A percentile compares a stretch with the other conserved stretches of the same genome.
Evolutionary conservation across 2,888 invertebrate species (phyloP).

Genomic region (Apodemia duryi): DNA sequence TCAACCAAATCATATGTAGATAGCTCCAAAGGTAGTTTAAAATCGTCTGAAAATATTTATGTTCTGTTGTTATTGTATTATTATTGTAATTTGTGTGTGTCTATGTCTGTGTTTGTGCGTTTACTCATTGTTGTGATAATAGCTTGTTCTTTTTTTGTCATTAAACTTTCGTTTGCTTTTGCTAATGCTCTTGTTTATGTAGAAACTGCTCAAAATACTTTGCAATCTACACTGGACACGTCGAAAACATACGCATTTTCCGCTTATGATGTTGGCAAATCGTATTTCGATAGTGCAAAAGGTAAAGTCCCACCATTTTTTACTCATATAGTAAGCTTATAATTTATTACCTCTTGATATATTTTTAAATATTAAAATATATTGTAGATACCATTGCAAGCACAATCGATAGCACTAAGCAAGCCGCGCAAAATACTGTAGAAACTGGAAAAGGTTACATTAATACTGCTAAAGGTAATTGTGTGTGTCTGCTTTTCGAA

Average conservation of each 20-base stretch:
- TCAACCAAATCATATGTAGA: conserved; percentile 51
- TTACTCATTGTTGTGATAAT: neutral
- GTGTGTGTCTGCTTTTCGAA: neutral
- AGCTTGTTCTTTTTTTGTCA: conserved; percentile 31
- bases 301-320: conserved; percentile 32
- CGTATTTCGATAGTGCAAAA: conserved; percentile 53
- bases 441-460: conserved; percentile 55
- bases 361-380: conserved; percentile 29
- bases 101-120: neutral
- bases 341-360: conserved; percentile 21
- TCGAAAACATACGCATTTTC: conserved; percentile 49
- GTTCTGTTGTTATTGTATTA: conserved; percentile 25
- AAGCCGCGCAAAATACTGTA: conserved; percentile 59
- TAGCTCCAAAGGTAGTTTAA: conserved; percentile 54
- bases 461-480: conserved; percentile 57
- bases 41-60: conserved; percentile 16
- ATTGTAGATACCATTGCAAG: conserved; percentile 55
- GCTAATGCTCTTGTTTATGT: conserved; percentile 33
- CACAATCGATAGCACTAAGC: conserved; percentile 65
- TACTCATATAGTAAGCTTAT: conserved; percentile 21
- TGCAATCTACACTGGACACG: conserved; percentile 48
- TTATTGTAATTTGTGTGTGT: conserved; percentile 22
- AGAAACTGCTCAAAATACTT: conserved; percentile 54
- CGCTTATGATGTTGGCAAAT: conserved; percentile 52
- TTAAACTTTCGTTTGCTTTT: conserved; percentile 33